Evolutionary conservation across 35 echinoderm and acorn worm genomes (phyloP), one percentile per base, ranked within the genome.

Genomic region (Strongylocentrotus purpuratus): DNA sequence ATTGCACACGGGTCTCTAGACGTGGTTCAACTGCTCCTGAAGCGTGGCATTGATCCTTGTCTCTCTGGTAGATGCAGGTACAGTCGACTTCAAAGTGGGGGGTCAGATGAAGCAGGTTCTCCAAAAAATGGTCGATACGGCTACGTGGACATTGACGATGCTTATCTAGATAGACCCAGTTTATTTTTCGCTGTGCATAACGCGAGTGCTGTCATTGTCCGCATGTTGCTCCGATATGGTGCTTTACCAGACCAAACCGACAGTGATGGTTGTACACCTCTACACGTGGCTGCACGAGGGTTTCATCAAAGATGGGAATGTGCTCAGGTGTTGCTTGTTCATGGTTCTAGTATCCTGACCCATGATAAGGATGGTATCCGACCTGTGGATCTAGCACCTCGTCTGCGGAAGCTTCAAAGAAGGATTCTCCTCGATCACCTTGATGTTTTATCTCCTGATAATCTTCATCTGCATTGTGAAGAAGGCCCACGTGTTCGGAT

Each of bases 231-330:
- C 6, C 94, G 87, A 20, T 96, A 96, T 33, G 96, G 96, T 94
- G 96, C 96, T 9, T 25, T 88, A 28, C 93, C 94, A 28, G 96
- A 96, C 86, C 93, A 87, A 89, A 90, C 88, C 50, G 96, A 96
- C 86, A 18, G 8, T n/a, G 93, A 94, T 55, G 59, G 96, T 13
- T 14, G n/a, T 33, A 94, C 94, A 31, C 92, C 96, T 31, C 87
- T 96, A 17, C 96, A 96, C 61, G 94, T 96, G 7, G 96, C 96
- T 31, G 96, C 96, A 8, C 48, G 94, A 33, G 93, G 93, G 20
- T 94, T 94, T 70, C 94, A 94, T 46, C 93, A 96, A 46, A 33
- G 96, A 88, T 96, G 96, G 96, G 96, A 96, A 55, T 96, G 96
- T 28, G 96, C 96, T 32, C 45, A 61, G 20, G 86, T 94, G 45